Evolutionary conservation across 2,797 vertebrate species (phyloP).

Genomic region (Manis javanica): DNA sequence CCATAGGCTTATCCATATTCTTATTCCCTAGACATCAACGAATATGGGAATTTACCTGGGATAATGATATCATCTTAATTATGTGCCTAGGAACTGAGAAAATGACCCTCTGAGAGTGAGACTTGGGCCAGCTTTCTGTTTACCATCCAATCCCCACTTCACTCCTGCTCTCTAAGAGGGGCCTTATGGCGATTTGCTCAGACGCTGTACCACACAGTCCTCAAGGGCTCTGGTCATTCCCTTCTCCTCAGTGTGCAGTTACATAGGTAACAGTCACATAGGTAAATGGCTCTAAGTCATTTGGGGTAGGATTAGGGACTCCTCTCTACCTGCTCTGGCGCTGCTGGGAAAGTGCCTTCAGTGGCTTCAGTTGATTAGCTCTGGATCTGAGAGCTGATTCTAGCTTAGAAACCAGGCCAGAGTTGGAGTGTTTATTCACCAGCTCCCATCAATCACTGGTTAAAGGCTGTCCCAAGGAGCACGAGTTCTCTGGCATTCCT

Average conservation of each 20-base stretch:
- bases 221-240: neutral
- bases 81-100: neutral
- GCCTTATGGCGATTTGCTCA: neutral
- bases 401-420: neutral
- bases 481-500: neutral
- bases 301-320: neutral
- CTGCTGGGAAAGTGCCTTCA: neutral
- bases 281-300: neutral
- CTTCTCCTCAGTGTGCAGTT: neutral
- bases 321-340: neutral
- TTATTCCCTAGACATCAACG: neutral
- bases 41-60: neutral
- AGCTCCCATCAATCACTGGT: neutral
- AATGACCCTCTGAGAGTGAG: neutral
- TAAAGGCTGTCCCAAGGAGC: neutral
- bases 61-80: neutral
- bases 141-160: neutral
- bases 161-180: neutral
- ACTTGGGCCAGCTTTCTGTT: neutral
- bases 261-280: neutral
- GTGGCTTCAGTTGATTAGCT: neutral
- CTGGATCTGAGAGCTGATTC: neutral
- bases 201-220: neutral
- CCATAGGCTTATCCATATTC: neutral
- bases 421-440: neutral